Base-by-base conservation (phyloP, 2,888 invertebrate genomes). In the Drosophila leonis region DNA sequence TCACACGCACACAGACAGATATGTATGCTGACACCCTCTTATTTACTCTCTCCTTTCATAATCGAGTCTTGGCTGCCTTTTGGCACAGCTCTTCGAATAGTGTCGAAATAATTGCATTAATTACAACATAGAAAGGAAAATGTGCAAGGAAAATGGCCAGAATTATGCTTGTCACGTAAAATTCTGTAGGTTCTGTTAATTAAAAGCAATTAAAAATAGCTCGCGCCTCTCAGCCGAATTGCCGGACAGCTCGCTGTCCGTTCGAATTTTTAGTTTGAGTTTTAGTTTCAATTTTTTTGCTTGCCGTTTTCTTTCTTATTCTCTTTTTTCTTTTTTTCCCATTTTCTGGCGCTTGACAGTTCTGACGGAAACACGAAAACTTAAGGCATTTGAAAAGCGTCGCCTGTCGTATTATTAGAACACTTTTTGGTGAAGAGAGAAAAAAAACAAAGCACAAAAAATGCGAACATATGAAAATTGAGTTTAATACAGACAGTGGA, bases 151-250 rank as follows among this genome's bases (percentile, higher is more conserved):
- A 65, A 55, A 41, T 31, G 44, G 49, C 52, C 8, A 64, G 61
- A 82, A 87, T 86, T 76, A 74, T 76, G 79, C 80, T 64, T 90
- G 84, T 87, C 86, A 87, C 73, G 76, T 78, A 61, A 39, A 64
- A 78, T 78, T 74, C 70, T 65, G 78, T 64, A 75, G 88, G 68
- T 72, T 76, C 72, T 64, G 65, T 78, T 87, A 90, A 90, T 90
- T 89, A 82, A 81, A 89, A 72, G 82, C 88, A 90, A 89, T 90
- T 87, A 82, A 80, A 90, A 87, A 89, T 83, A 82, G 89, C 70
- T 60, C 54, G 62, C 62, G 67, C 71, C 60, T 69, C 81, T 69
- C 69, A 44, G 49, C 66, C 41, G 35, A 44, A 82, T 86, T 72
- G 77, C 81, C 77, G 69, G 68, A 65, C 80, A 80, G 49, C 57